A percentile compares a stretch with the other conserved stretches of the same genome.
Conservation (phyloP, 2,888 invertebrate genomes). For the Trachelus troglodyta region DNA sequence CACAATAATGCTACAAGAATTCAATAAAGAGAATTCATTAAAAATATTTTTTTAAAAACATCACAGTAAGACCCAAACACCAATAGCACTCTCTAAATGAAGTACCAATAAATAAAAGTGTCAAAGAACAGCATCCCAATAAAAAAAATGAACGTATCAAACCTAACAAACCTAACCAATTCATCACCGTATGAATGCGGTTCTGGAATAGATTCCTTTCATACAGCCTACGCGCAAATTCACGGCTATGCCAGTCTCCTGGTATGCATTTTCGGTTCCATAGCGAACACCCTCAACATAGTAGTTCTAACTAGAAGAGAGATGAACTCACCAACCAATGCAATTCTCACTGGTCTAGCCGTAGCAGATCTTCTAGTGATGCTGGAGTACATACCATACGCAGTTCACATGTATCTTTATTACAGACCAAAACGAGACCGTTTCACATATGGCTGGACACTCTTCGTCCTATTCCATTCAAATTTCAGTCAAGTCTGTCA, state of each 20-base stretch:
- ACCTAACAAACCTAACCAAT: not conserved
- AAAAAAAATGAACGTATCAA: not conserved
- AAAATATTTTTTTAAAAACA: not conserved
- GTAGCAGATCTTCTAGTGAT: constrained; percentile 95
- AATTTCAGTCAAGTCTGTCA: constrained; percentile 89
- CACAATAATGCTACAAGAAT: not conserved
- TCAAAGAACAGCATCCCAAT: not conserved
- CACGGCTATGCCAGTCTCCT: constrained; percentile 89
- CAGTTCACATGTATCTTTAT: constrained; percentile 82
- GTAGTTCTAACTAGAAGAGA: constrained; percentile 89
- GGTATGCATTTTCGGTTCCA: constrained; percentile 90
- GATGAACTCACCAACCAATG: constrained; percentile 92
- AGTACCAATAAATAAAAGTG: not conserved
- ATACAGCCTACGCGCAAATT: constrained; percentile 75
- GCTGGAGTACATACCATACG: constrained; percentile 93
- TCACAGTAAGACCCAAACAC: not conserved
- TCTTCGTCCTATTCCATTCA: constrained; percentile 90
- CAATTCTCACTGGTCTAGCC: constrained; percentile 89
- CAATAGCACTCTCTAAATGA: not conserved
- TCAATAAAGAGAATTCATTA: not conserved
- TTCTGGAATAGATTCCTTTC: constrained; percentile 72
- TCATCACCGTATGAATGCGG: constrained; percentile 67
- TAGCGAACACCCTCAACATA: constrained; percentile 93
- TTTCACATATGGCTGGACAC: constrained; percentile 80
- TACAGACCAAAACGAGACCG: constrained; percentile 68